These are phyloP conservation scores for Hippoglossus stenolepis DNA, from an alignment of 2,113 vertebrate species.

Conservation along the genomic window DNA sequence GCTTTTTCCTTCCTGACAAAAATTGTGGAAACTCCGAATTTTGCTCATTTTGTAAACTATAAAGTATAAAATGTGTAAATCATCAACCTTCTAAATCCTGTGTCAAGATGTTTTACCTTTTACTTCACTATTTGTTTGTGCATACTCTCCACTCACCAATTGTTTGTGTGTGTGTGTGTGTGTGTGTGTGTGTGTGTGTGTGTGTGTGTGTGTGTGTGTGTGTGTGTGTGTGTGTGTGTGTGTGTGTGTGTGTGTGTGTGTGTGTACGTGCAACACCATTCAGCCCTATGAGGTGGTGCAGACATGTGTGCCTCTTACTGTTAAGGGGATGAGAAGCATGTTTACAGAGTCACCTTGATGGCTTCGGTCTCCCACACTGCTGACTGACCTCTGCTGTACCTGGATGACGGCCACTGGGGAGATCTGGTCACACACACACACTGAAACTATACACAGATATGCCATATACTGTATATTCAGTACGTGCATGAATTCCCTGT, in stretches of 20 bases:
- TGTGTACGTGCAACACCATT: conserved; percentile 33
- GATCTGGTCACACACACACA: conserved; percentile 4
- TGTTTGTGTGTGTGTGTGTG: not conserved
- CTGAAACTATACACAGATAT: not conserved
- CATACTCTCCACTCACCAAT: not conserved
- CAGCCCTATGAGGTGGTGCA: conserved; percentile 84
- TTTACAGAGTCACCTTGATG: conserved; percentile 82
- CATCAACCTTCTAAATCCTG: not conserved
- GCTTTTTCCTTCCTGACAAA: too few species aligned
- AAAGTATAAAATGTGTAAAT: too few species aligned
- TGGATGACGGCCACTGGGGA: conserved; percentile 12
- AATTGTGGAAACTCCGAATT: too few species aligned
- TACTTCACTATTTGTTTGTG: conserved; percentile 19
- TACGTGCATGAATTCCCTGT: too few species aligned
- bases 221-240: conserved; percentile 30
- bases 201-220: conserved; percentile 25
- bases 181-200: conserved; percentile 20
- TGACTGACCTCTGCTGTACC: conserved; percentile 36
- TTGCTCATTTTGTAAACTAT: too few species aligned
- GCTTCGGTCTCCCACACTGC: conserved; percentile 54
- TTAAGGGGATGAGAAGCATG: conserved; percentile 83
- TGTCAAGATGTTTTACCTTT: not conserved
- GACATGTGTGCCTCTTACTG: conserved; percentile 80
- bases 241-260: conserved; percentile 18
- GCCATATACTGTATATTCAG: too few species aligned